Conservation (phyloP, 2,888 invertebrate genomes). For the Coleophora deauratella region DNA sequence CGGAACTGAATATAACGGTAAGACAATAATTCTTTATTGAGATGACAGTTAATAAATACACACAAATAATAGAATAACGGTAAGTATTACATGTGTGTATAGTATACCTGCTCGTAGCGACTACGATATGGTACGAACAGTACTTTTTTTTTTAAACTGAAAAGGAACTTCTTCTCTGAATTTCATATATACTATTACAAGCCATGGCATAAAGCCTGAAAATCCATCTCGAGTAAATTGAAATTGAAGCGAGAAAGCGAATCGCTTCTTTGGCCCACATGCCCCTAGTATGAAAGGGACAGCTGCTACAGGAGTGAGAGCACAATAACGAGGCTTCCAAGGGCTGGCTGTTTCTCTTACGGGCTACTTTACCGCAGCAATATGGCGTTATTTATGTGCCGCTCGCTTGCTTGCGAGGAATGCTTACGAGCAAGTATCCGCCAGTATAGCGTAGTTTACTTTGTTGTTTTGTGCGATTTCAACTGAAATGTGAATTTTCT, state of each 20-base stretch:
- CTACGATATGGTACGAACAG: too few relatives aligned
- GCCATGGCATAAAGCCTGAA: constrained; percentile 65
- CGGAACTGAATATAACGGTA: too few relatives aligned
- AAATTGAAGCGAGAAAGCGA: constrained; percentile 64
- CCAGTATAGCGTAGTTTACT: too few relatives aligned
- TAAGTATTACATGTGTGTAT: too few relatives aligned
- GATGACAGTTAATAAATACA: too few relatives aligned
- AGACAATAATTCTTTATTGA: too few relatives aligned
- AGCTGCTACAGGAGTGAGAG: constrained; percentile 60
- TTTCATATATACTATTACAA: constrained; percentile 23
- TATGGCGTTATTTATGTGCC: constrained; percentile 69
- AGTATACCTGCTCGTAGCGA: too few relatives aligned
- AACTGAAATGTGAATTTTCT: too few relatives aligned
- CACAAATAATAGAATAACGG: too few relatives aligned
- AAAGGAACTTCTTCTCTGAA: too few relatives aligned
- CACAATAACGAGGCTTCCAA: constrained; percentile 74
- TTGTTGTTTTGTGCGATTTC: too few relatives aligned
- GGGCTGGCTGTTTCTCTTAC: constrained; percentile 72
- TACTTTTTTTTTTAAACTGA: too few relatives aligned
- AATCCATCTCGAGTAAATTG: constrained; percentile 74
- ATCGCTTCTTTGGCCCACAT: constrained; percentile 20
- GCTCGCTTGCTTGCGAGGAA: constrained; percentile 41
- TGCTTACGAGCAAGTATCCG: constrained; percentile 50
- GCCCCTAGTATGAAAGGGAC: constrained; percentile 36
- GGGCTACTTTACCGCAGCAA: constrained; percentile 44